phyloP scores from a whole-genome alignment of 2,888 invertebrate species.

The Lepetodrilus schrolli region DNA sequence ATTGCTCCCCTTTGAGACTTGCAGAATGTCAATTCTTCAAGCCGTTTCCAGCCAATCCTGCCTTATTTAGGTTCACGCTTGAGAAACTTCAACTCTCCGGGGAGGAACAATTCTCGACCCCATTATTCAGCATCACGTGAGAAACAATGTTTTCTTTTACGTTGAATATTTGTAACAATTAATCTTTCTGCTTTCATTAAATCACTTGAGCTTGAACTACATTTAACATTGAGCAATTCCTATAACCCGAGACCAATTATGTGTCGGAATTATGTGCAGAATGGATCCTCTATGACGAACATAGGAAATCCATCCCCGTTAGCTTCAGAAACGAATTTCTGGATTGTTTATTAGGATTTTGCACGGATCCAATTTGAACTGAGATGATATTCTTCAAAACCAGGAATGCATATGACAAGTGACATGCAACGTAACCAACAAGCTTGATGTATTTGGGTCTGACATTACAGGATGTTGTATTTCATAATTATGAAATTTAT shows the following conservation, averaged over 20 bases:
- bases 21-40: neutral
- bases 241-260: neutral
- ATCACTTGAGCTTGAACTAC: neutral
- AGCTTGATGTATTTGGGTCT: no score
- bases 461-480: no score
- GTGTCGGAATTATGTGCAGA: neutral
- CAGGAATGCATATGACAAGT: no score
- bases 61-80: conserved; percentile 4
- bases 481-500: no score
- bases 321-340: no score
- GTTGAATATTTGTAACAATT: neutral
- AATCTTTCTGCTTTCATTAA: neutral
- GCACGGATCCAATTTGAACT: no score
- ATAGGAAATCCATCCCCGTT: neutral
- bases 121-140: neutral
- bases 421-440: no score
- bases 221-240: neutral
- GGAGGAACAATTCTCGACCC: neutral
- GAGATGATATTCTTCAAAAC: no score
- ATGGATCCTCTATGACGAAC: neutral
- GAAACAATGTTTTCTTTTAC: neutral
- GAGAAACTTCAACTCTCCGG: neutral
- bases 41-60: neutral
- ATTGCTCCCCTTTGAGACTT: neutral
- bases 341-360: no score